A percentile compares a stretch with the other conserved stretches of the same genome.
Conservation (phyloP, 2,797 vertebrate genomes). For the Scleropages formosus region DNA sequence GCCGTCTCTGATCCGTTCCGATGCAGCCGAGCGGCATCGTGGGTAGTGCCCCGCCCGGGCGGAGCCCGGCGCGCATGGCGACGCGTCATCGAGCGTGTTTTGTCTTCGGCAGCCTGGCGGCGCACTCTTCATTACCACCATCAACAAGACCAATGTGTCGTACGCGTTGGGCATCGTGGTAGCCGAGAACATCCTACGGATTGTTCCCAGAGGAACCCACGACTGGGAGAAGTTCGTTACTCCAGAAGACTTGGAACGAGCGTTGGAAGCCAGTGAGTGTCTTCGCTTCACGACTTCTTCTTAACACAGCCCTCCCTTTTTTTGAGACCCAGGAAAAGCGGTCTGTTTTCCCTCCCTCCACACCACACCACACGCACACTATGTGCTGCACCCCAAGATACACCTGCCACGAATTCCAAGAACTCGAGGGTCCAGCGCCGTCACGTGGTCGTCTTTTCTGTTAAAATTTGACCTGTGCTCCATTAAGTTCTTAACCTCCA, state of each 20-base stretch:
- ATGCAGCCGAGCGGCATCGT: neutral
- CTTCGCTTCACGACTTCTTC: no score
- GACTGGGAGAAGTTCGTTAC: slow-evolving; percentile 94
- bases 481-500: no score
- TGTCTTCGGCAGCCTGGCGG: slow-evolving; percentile 77
- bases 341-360: no score
- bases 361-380: no score
- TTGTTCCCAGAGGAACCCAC: slow-evolving; percentile 88
- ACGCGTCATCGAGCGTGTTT: neutral
- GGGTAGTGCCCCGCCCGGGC: neutral
- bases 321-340: no score
- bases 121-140: slow-evolving; percentile 91
- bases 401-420: no score
- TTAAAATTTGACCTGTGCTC: no score
- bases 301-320: no score
- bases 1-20: neutral
- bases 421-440: no score
- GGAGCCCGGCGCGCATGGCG: no score
- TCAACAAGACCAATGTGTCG: slow-evolving; percentile 90
- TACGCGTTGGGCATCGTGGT: slow-evolving; percentile 83
- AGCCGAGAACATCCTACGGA: slow-evolving; percentile 80
- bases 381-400: no score
- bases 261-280: slow-evolving; percentile 87
- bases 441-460: no score
- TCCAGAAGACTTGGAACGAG: slow-evolving; percentile 80